Evolutionary conservation across 2,113 vertebrate genomes (phyloP).

Genomic region (Lophotis ruficrista): DNA sequence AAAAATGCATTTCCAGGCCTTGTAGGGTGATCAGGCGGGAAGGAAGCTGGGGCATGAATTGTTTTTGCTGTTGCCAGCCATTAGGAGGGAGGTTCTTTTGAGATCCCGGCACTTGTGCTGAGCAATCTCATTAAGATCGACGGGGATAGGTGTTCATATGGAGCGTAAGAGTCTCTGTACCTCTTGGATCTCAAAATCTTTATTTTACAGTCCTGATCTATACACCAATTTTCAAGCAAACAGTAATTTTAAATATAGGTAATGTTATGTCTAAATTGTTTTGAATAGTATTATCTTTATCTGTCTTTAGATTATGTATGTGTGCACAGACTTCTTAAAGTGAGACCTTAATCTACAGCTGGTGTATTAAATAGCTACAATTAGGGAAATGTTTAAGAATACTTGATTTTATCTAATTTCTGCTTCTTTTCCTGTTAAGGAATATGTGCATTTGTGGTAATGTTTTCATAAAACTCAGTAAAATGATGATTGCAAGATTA

Average conservation of each 20-base stretch:
- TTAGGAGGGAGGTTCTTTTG: not conserved
- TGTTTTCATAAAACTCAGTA: not conserved
- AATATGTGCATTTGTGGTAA: not conserved
- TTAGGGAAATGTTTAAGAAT: conserved; percentile 26
- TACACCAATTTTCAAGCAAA: not conserved
- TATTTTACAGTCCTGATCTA: not conserved
- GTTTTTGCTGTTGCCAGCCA: not conserved
- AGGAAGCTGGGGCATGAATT: not conserved
- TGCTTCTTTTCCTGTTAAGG: not conserved
- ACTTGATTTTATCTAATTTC: not conserved
- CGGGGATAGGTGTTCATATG: not conserved
- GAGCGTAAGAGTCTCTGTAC: not conserved
- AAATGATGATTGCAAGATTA: not conserved
- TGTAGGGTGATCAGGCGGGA: not conserved
- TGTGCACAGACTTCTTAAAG: not conserved
- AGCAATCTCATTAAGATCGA: not conserved
- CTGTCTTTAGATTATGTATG: not conserved
- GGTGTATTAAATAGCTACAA: not conserved
- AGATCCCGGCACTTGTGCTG: not conserved
- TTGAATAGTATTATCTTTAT: not conserved
- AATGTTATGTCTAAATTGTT: not conserved
- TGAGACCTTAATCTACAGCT: conserved; percentile 7
- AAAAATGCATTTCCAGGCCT: not conserved
- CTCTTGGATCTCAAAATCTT: not conserved
- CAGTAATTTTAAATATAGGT: not conserved